Percentiles rank a stretch among this genome's conserved stretches.
These are phyloP conservation scores for Capromys pilorides DNA, from an alignment of 2,797 vertebrate species.

Conservation along the genomic window DNA sequence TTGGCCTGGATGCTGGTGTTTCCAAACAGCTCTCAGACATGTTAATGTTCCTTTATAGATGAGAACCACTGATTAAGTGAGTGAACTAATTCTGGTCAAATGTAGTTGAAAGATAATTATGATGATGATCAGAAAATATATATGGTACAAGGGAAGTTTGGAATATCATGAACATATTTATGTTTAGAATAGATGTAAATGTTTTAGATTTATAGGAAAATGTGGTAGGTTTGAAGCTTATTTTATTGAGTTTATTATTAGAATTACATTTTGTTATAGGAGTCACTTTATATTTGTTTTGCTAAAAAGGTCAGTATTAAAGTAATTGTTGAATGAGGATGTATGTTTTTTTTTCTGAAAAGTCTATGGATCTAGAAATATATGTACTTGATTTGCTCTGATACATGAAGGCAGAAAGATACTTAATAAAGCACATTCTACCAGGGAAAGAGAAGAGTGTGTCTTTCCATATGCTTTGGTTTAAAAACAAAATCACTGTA, in stretches of 20 bases:
- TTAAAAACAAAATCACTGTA: slow-evolving; percentile 36
- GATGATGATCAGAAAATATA: neutral
- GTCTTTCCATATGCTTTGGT: neutral
- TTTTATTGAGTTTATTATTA: slow-evolving; percentile 39
- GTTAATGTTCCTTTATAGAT: neutral
- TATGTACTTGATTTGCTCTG: neutral
- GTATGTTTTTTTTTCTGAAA: neutral
- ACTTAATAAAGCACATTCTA: neutral
- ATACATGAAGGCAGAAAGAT: neutral
- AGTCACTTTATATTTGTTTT: neutral
- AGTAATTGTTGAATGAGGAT: neutral
- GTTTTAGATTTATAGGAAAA: slow-evolving; percentile 37
- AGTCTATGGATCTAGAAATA: neutral
- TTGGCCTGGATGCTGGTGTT: neutral
- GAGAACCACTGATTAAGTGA: neutral
- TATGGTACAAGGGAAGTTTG: neutral
- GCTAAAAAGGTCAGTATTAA: neutral
- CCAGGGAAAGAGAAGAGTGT: neutral
- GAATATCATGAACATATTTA: neutral
- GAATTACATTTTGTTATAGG: slow-evolving; percentile 5
- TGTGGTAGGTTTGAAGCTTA: neutral
- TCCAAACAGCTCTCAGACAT: neutral
- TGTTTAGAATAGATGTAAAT: neutral
- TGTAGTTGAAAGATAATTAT: neutral
- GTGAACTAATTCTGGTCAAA: neutral